phyloP scores from a whole-genome alignment of 2,888 invertebrate genomes.

The Phoronis australis region DNA sequence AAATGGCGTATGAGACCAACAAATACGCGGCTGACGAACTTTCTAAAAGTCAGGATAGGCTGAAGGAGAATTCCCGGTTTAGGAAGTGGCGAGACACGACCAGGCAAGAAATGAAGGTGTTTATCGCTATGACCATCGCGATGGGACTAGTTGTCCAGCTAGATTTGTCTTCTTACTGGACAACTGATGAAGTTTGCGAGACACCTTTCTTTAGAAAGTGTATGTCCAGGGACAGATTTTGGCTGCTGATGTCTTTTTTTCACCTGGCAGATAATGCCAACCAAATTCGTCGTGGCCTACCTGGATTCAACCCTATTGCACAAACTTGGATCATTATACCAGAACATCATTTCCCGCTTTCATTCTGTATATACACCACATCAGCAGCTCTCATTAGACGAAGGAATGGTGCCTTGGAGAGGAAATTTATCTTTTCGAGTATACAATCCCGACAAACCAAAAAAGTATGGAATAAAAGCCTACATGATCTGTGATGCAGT shows the following conservation, averaged over 20 bases:
- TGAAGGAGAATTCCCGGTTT: slow-evolving; percentile 3
- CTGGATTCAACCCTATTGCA: slow-evolving; percentile 11
- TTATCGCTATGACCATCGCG: slow-evolving; percentile 8
- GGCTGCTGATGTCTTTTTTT: slow-evolving; percentile 9
- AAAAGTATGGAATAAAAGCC: slow-evolving; percentile 15
- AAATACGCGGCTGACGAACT: slow-evolving; percentile 9
- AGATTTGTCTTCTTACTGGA: slow-evolving; percentile 14
- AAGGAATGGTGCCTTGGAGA: slow-evolving; percentile 16
- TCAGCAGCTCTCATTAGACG: slow-evolving; percentile 14
- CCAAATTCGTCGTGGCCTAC: slow-evolving; percentile 3
- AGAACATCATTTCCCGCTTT: slow-evolving; percentile 4
- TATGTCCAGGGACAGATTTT: slow-evolving; percentile 14
- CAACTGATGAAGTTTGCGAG: slow-evolving; percentile 5
- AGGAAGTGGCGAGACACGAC: slow-evolving; percentile 9
- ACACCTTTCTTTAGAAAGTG: slow-evolving; percentile 12
- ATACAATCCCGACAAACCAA: slow-evolving; percentile 19
- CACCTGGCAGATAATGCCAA: slow-evolving; percentile 11
- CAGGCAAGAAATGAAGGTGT: slow-evolving; percentile 9
- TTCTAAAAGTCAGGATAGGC: background rate
- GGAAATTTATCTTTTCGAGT: slow-evolving; percentile 13
- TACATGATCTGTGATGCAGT: slow-evolving; percentile 14
- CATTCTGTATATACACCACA: slow-evolving; percentile 6
- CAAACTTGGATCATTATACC: slow-evolving; percentile 14
- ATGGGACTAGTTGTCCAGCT: slow-evolving; percentile 11
- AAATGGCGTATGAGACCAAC: slow-evolving; percentile 11